phyloP scores from a whole-genome alignment of 2,797 vertebrate species.

The Champsocephalus esox region DNA sequence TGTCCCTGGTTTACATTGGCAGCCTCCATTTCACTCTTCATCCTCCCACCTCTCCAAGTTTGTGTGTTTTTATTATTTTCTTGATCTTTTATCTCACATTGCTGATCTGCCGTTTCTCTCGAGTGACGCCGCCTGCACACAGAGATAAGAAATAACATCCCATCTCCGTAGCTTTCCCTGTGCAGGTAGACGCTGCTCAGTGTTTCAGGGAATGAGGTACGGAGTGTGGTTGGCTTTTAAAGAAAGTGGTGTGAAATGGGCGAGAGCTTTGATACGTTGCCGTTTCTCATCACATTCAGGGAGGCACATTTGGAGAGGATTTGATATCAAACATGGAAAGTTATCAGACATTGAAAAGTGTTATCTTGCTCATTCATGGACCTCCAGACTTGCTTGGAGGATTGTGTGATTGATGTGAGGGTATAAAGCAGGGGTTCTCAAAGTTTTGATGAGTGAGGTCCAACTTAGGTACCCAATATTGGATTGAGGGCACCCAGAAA shows the following conservation, averaged over 20 bases:
- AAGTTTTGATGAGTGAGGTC: no score
- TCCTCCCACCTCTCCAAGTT: conserved; percentile 50
- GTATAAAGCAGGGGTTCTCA: not conserved
- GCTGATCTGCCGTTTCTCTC: conserved; percentile 41
- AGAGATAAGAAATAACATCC: conserved; percentile 46
- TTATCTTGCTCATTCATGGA: conserved; percentile 30
- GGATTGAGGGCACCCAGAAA: no score
- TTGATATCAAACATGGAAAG: conserved; percentile 46
- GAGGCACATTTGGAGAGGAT: conserved; percentile 27
- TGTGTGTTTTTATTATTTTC: conserved; percentile 10
- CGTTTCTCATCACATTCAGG: conserved; percentile 44
- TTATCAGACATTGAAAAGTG: conserved; percentile 41
- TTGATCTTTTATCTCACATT: conserved; percentile 36
- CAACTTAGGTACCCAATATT: no score
- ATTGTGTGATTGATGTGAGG: conserved; percentile 43
- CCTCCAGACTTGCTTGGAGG: conserved; percentile 30
- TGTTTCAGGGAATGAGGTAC: conserved; percentile 28
- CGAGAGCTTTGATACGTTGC: conserved; percentile 44
- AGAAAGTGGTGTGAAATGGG: conserved; percentile 36
- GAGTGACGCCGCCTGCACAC: conserved; percentile 18
- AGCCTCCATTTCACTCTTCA: conserved; percentile 58
- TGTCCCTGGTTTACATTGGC: conserved; percentile 43
- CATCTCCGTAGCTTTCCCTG: conserved; percentile 9
- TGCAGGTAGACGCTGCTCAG: conserved; percentile 6
- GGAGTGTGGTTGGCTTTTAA: conserved; percentile 33